A percentile compares a stretch with the other conserved stretches of the same genome.
These are phyloP conservation scores for Proisotoma minuta DNA, from an alignment of 2,888 invertebrate species.

Conservation along the genomic window DNA sequence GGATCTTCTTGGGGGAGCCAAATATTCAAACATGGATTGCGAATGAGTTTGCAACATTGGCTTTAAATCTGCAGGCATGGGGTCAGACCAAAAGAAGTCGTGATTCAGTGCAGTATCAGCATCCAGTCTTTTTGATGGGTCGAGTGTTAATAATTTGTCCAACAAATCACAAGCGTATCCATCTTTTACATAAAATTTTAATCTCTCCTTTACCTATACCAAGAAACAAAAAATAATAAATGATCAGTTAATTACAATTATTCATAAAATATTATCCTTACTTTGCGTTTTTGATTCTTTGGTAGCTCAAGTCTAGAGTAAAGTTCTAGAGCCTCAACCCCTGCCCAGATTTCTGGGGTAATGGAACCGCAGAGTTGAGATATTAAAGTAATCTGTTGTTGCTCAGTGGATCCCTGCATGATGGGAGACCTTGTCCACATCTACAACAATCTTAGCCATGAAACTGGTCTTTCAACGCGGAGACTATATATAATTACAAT, in stretches of 20 bases:
- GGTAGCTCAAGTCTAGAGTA: constrained; percentile 83
- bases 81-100: constrained; percentile 98
- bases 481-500: not conserved
- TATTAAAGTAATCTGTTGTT: constrained; percentile 89
- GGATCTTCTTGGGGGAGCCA: constrained; percentile 64
- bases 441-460: constrained; percentile 37
- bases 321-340: constrained; percentile 80
- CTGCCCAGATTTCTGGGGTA: constrained; percentile 87
- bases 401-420: constrained; percentile 95
- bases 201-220: constrained; percentile 65
- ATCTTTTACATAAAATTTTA: constrained; percentile 86
- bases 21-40: constrained; percentile 91
- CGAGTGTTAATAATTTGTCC: constrained; percentile 83
- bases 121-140: constrained; percentile 81
- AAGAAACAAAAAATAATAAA: constrained; percentile 19
- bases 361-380: constrained; percentile 95
- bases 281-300: constrained; percentile 72
- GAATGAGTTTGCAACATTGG: constrained; percentile 88
- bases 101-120: constrained; percentile 92
- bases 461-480: not conserved
- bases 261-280: constrained; percentile 51
- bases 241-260: constrained; percentile 4
- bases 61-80: constrained; percentile 85
- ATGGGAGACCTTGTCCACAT: constrained; percentile 94
- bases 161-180: constrained; percentile 86